Conservation (phyloP, 2,113 vertebrate genomes). For the Eublepharis macularius region DNA sequence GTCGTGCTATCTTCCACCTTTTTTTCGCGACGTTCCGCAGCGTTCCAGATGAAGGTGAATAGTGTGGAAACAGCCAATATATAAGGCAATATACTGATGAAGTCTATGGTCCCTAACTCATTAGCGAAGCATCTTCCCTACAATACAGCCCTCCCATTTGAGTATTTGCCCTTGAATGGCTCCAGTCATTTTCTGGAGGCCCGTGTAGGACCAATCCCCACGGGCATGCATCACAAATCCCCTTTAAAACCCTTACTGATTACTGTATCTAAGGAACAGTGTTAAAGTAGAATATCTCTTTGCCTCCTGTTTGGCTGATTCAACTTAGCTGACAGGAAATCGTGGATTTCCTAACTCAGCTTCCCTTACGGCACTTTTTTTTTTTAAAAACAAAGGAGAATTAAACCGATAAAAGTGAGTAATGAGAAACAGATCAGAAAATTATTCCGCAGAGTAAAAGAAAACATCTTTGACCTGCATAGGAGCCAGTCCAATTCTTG, state of each 20-base stretch:
- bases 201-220: not conserved
- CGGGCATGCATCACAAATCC: not conserved
- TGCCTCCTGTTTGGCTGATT: slow-evolving; percentile 66
- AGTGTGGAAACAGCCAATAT: no score
- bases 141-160: no score
- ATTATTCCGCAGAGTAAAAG: not conserved
- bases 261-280: slow-evolving; percentile 21
- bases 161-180: not conserved
- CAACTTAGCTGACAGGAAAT: slow-evolving; percentile 71
- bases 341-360: slow-evolving; percentile 61
- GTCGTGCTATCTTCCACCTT: no score
- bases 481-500: not conserved
- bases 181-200: not conserved
- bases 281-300: slow-evolving; percentile 40
- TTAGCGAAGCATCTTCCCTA: no score
- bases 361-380: slow-evolving; percentile 41
- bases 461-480: not conserved
- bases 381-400: slow-evolving; percentile 57
- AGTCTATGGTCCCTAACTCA: no score
- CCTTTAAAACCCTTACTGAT: slow-evolving; percentile 32
- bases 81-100: no score
- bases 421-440: slow-evolving; percentile 64
- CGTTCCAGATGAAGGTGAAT: no score
- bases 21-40: no score
- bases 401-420: slow-evolving; percentile 37